Base-by-base conservation (phyloP, 2,113 vertebrate genomes). In the Sphaerodactylus townsendi region DNA sequence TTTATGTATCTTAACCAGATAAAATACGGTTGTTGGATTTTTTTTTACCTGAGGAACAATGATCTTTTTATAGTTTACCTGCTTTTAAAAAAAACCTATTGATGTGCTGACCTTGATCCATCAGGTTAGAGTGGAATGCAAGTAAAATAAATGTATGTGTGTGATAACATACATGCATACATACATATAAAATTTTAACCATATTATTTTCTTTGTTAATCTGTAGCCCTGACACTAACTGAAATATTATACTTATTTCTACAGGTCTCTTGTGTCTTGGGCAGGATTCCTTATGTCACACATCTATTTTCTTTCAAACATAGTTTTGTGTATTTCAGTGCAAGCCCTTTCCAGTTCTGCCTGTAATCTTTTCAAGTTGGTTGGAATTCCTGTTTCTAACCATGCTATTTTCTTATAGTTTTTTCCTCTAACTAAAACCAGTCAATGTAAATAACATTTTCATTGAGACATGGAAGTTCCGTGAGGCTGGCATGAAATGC, bases 371-470 rank as follows among this genome's bases (percentile, higher is more conserved):
- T 86, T 64, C 76, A 41, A 77, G 11, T 72, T 72, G 53, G 48
- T n/a, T 0, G 71, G 53, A 84, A 89, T 88, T 77, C 81, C 78
- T 85, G 37, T 79, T 84, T 87, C 89, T 90, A 28, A 1, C 85
- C 85, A 81, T 2, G 39, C 0, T 17, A 30, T 77, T 85, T 89
- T 79, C 81, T 85, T 90, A 73, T 87, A 84, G 48, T 65, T 66
- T 81, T 50, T 53, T 39, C 83, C 17, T 5, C 77, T 84, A 48
- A 72, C 68, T 50, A 82, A 88, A 91, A 23, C 0, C 10, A 82
- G 35, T 30, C 85, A 82, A 86, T 77, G 39, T 48, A 11, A 88
- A 30, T 77, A 75, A 41, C 37, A 86, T 3, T 37, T 81, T 80
- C 30, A 28, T 23, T 69, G n/a, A 33, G 17, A 7, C 30, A 3